Base-by-base conservation (phyloP, 2,888 invertebrate species). In the Xanthia togata region DNA sequence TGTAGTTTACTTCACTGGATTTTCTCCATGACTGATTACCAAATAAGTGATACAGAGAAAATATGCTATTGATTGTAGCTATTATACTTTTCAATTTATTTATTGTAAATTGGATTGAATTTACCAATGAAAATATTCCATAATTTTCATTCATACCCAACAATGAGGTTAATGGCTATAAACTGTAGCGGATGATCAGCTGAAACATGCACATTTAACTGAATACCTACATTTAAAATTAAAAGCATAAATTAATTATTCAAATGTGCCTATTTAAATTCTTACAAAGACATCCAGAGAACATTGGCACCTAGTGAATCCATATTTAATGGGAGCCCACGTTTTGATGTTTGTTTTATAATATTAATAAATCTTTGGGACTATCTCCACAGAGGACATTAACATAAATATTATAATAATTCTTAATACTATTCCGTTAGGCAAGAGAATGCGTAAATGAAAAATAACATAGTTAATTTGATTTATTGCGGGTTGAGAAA, bases 311-410 rank as follows among this genome's bases (percentile, higher is more conserved):
- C 70, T 73, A 70, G 71, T 65, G 78, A 85, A 88, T 88, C 82
- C 87, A 90, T 89, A 87, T 90, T 90, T 89, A 90, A 90, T 87
- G 87, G 87, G 85, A 81, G 71, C 74, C 79, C 77, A 73, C 79
- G 85, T 83, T 87, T 86, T 85, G 81, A 79, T 83, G 84, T 78
- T 81, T 81, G 84, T 80, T 81, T 81, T 79, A 76, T 79, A 84
- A 84, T 86, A 85, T 83, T 73, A 73, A 82, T 79, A 84, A 86
- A 78, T 74, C 79, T 79, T 60, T 50, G 41, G 47, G 55, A 50
- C 63, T 76, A 71, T 75, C 44, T 65, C 38, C 53, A 8, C 64
- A 59, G 69, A 63, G 38, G 17, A 72, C 69, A 83, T 83, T 77
- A 78, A 80, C 70, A 76, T 83, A 47, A 70, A 76, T 73, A 81